Base-by-base conservation (phyloP, 2,797 vertebrate species). In the Lutjanus campechanus region DNA sequence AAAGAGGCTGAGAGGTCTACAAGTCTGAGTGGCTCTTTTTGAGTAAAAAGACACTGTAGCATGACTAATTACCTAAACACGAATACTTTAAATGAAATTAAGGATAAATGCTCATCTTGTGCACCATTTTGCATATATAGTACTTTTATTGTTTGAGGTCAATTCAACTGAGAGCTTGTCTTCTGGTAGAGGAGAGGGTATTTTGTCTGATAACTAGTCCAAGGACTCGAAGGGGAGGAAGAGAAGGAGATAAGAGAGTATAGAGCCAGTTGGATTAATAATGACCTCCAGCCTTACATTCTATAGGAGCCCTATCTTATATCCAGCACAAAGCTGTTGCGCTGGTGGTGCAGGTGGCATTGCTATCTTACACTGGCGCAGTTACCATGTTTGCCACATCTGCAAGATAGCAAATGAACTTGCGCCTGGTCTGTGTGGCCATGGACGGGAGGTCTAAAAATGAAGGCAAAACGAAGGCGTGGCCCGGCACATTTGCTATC, bases 141-240 rank as follows among this genome's bases (percentile, higher is more conserved):
- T 20, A 19, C 12, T 53, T 47, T 47, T 8, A 17, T 44, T 78
- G 55, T 85, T 84, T 19, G 74, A 68, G 69, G 40, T 43, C 46
- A 22, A 62, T 79, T 55, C 79, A 47, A 44, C 60, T 44, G 13
- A 69, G 66, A 66, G 63, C 40, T 66, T 54, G 68, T 51, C 55
- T 41, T 81, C 63, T 75, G 59, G 17, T 53, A 60, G 71, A 83
- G 64, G 19, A 63, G 77, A 79, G 87, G 89, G 84, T 93, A 87
- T 93, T 92, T 91, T 77, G 89, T 91, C 90, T 92, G 89, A 89
- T 90, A 83, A 56, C 47, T 46, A 58, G 61, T 77, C 76, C 94
- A 95, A 95, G 92, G 93, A 84, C 91, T 85, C 56, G 2, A 54
- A 16, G 49, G 73, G 64, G 83, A 82, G 82, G 83, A 85, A 83